phyloP scores from a whole-genome alignment of 2,888 invertebrate species.

The Synanthedon formicaeformis region DNA sequence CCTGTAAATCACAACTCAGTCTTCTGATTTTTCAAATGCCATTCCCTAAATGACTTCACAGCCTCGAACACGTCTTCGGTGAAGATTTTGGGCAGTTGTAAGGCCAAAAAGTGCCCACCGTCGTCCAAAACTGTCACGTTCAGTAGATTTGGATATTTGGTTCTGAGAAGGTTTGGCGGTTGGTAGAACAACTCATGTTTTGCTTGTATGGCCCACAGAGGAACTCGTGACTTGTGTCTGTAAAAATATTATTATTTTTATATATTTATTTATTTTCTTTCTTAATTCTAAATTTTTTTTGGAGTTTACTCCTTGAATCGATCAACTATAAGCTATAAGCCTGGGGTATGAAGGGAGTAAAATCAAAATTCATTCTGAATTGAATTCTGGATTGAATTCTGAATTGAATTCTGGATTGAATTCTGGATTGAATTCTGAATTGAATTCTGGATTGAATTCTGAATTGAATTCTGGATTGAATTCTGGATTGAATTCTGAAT shows the following conservation, averaged over 20 bases:
- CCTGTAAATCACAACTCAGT: background rate
- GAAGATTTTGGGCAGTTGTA: conserved; percentile 79
- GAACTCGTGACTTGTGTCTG: conserved; percentile 75
- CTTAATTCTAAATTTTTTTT: too few relatives aligned
- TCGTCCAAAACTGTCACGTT: conserved; percentile 70
- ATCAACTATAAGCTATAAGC: too few relatives aligned
- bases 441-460: too few relatives aligned
- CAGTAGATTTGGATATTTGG: conserved; percentile 74
- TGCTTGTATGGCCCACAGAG: conserved; percentile 76
- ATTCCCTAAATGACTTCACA: conserved; percentile 29
- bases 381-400: too few relatives aligned
- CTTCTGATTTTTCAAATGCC: conserved; percentile 10
- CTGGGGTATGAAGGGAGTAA: too few relatives aligned
- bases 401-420: too few relatives aligned
- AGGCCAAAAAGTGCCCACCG: conserved; percentile 89
- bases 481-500: too few relatives aligned
- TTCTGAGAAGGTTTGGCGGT: conserved; percentile 68
- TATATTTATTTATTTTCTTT: too few relatives aligned
- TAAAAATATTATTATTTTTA: conserved; percentile 8
- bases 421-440: too few relatives aligned
- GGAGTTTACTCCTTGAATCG: too few relatives aligned
- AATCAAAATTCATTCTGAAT: too few relatives aligned
- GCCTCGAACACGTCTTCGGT: conserved; percentile 74
- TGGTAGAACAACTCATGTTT: conserved; percentile 75
- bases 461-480: too few relatives aligned